Evolutionary conservation across 2,797 vertebrate genomes (phyloP).

Genomic region (Schizopygopsis malacanthus): DNA sequence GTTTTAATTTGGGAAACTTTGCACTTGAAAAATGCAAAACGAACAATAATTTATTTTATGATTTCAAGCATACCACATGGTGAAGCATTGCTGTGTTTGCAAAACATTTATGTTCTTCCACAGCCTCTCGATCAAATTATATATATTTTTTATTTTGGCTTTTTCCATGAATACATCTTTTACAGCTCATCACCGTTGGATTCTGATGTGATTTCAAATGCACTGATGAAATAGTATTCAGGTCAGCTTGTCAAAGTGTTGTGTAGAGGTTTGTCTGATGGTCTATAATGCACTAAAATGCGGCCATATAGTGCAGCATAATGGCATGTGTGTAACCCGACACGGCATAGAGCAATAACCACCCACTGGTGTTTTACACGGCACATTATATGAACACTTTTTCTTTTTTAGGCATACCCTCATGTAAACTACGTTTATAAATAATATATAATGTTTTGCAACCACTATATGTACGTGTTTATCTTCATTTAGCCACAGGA

Average conservation of each 20-base stretch:
- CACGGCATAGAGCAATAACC: background rate
- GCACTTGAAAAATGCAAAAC: constrained; percentile 57
- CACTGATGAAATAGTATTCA: constrained; percentile 42
- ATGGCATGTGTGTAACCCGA: constrained; percentile 31
- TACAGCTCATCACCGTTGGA: constrained; percentile 25
- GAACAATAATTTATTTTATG: constrained; percentile 89
- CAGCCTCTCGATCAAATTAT: constrained; percentile 23
- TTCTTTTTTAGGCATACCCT: background rate
- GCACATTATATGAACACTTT: constrained; percentile 17
- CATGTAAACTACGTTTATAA: background rate
- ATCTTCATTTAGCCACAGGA: background rate
- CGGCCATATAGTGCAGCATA: background rate
- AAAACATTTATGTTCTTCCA: constrained; percentile 23
- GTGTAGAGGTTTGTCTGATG: constrained; percentile 4
- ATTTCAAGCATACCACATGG: constrained; percentile 74
- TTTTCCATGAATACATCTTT: constrained; percentile 18
- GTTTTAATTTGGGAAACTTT: constrained; percentile 76
- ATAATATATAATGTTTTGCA: background rate
- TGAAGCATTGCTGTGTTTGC: constrained; percentile 30
- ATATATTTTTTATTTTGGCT: background rate
- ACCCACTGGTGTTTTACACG: background rate
- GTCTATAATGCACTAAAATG: constrained; percentile 23
- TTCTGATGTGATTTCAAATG: constrained; percentile 48
- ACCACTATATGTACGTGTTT: constrained; percentile 36
- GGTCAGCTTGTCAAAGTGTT: background rate